Evolutionary conservation across 2,797 vertebrate species (phyloP), one percentile per base, ranked within the genome.

Genomic region (Leuciscus waleckii): DNA sequence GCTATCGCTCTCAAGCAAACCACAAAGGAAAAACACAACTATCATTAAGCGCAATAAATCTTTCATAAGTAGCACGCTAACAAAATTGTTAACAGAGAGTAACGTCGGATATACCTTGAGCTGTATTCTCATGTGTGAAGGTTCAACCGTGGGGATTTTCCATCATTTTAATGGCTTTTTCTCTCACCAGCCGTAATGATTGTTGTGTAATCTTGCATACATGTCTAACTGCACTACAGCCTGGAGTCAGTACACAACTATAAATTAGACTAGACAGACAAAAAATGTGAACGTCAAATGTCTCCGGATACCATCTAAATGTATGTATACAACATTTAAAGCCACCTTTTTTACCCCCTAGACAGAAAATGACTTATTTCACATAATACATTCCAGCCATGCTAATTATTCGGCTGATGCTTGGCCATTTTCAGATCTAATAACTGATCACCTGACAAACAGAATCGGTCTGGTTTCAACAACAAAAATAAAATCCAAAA

Each of bases 11-110:
- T 82, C 73, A 81, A 87, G 91, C 90, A 90, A 92, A 94, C 93
- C 93, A 91, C 93, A 93, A 87, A 90, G 89, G 87, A 89, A 88
- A 77, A 81, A 89, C 90, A 86, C 79, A 91, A 91, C 91, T 92
- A 84, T 91, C 90, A 93, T 92, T 92, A 90, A 90, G 89, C 39
- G 37, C 77, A 87, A 91, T 93, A 93, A 94, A 95, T 94, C 91
- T 93, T 92, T 94, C 90, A 92, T 82, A 76, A 82, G 83, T 68
- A 61, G 70, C 82, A 83, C n/a, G 73, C 77, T 79, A 82, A 85
- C 87, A 90, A 82, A 87, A n/a, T 70, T 80, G 87, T 78, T 86
- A 87, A 85, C 56, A 81, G 86, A 87, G 82, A 37, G 56, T 21
- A 35, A 26, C 32, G 73, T 71, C 67, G 51, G 32, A 37, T 84